These are phyloP conservation scores for Diogma glabrata DNA, from an alignment of 2,888 invertebrate species.

Conservation along the genomic window DNA sequence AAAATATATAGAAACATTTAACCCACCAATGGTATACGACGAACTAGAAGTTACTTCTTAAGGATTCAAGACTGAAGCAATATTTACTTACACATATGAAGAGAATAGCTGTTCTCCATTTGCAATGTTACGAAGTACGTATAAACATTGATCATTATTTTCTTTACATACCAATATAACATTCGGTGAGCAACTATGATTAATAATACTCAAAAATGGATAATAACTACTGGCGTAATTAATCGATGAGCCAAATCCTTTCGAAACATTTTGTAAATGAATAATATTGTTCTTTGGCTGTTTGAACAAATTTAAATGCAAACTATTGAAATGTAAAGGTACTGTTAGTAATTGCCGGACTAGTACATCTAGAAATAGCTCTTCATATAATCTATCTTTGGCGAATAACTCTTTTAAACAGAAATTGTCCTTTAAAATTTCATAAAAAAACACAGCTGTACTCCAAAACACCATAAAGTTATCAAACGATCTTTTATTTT, in stretches of 20 bases:
- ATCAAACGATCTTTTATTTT: conserved; percentile 46
- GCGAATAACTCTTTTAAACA: conserved; percentile 35
- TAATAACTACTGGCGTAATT: conserved; percentile 51
- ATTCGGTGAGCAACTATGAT: conserved; percentile 83
- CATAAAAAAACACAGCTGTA: conserved; percentile 49
- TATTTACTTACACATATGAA: too few species aligned
- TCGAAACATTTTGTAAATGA: too few species aligned
- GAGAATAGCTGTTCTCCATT: conserved; percentile 64
- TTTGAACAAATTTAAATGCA: conserved; percentile 49
- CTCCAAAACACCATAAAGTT: conserved; percentile 65
- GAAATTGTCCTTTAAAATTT: conserved; percentile 46
- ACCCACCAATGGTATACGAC: too few species aligned
- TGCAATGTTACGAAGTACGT: conserved; percentile 53
- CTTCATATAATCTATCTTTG: conserved; percentile 30
- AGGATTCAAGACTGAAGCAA: too few species aligned
- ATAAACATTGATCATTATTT: conserved; percentile 41
- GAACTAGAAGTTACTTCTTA: too few species aligned
- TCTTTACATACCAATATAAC: conserved; percentile 48
- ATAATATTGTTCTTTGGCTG: too few species aligned
- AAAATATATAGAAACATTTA: too few species aligned
- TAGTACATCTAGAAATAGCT: conserved; percentile 48
- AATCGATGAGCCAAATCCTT: conserved; percentile 26
- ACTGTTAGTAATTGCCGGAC: conserved; percentile 68
- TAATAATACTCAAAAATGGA: conserved; percentile 65
- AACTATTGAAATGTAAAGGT: conserved; percentile 76